Evolutionary conservation across 2,888 invertebrate species (phyloP).

Genomic region (Drosophila nigricruria): DNA sequence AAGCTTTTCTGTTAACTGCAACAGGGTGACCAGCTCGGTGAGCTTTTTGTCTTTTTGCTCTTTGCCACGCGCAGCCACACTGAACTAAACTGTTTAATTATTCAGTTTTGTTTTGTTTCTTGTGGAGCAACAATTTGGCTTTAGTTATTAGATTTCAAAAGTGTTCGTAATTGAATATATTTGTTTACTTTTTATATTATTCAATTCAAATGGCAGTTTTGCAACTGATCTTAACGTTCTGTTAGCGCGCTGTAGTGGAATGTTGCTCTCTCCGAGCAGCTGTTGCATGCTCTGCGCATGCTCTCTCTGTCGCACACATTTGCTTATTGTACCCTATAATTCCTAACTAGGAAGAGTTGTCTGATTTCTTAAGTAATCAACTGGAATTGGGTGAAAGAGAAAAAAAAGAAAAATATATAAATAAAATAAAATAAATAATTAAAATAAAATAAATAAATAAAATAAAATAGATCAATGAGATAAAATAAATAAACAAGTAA

Average conservation of each 20-base stretch:
- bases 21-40: conserved; percentile 30
- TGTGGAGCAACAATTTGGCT: neutral
- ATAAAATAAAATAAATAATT: neutral
- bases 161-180: neutral
- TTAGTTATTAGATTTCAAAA: neutral
- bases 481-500: no score
- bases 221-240: conserved; percentile 41
- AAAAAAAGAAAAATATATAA: neutral
- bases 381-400: neutral
- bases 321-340: conserved; percentile 1
- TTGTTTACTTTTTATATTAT: neutral
- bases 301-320: conserved; percentile 45
- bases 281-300: conserved; percentile 59
- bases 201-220: neutral
- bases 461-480: no score
- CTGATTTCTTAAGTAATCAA: neutral
- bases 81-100: conserved; percentile 4
- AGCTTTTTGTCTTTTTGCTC: conserved; percentile 21
- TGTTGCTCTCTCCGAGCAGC: conserved; percentile 53
- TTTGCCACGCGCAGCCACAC: conserved; percentile 22
- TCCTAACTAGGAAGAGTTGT: neutral
- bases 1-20: neutral
- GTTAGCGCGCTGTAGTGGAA: conserved; percentile 32
- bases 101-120: conserved; percentile 21
- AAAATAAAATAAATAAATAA: neutral